A percentile compares a stretch with the other conserved stretches of the same genome.
These are phyloP conservation scores for Rhagium mordax DNA, from an alignment of 2,888 invertebrate genomes.

Conservation along the genomic window DNA sequence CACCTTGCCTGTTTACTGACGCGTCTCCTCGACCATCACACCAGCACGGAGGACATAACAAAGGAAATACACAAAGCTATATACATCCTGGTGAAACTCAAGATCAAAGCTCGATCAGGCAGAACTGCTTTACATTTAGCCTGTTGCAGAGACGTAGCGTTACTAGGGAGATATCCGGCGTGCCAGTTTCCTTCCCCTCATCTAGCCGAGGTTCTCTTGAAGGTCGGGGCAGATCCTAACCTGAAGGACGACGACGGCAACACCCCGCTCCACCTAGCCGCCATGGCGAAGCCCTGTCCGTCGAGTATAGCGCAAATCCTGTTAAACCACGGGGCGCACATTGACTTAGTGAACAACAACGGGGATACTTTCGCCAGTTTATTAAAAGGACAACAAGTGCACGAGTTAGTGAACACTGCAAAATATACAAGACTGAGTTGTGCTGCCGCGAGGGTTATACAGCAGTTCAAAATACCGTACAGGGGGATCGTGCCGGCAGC, in stretches of 20 bases:
- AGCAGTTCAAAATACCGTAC: slow-evolving; percentile 79
- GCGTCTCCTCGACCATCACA: slow-evolving; percentile 73
- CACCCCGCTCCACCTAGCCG: slow-evolving; percentile 90
- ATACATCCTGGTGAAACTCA: slow-evolving; percentile 84
- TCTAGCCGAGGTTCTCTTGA: slow-evolving; percentile 81
- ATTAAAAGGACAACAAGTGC: slow-evolving; percentile 76
- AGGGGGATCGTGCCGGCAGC: slow-evolving; percentile 81
- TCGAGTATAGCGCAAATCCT: slow-evolving; percentile 81
- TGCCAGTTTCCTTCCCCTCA: slow-evolving; percentile 81
- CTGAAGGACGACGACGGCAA: slow-evolving; percentile 87
- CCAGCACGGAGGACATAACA: slow-evolving; percentile 62
- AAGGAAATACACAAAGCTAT: slow-evolving; percentile 81
- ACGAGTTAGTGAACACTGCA: slow-evolving; percentile 82
- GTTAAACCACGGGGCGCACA: slow-evolving; percentile 86
- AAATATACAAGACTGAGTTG: slow-evolving; percentile 88
- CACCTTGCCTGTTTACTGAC: slow-evolving; percentile 87
- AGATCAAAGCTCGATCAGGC: slow-evolving; percentile 76
- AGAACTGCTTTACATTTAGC: slow-evolving; percentile 87
- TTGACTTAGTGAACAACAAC: slow-evolving; percentile 85
- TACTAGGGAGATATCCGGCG: slow-evolving; percentile 79
- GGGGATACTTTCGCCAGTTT: slow-evolving; percentile 84
- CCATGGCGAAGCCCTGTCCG: slow-evolving; percentile 81
- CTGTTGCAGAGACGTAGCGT: slow-evolving; percentile 83
- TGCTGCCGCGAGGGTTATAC: slow-evolving; percentile 87
- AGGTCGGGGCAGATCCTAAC: slow-evolving; percentile 88